Base-by-base conservation (phyloP, 2,888 invertebrate species). In the Eulithis prunata region DNA sequence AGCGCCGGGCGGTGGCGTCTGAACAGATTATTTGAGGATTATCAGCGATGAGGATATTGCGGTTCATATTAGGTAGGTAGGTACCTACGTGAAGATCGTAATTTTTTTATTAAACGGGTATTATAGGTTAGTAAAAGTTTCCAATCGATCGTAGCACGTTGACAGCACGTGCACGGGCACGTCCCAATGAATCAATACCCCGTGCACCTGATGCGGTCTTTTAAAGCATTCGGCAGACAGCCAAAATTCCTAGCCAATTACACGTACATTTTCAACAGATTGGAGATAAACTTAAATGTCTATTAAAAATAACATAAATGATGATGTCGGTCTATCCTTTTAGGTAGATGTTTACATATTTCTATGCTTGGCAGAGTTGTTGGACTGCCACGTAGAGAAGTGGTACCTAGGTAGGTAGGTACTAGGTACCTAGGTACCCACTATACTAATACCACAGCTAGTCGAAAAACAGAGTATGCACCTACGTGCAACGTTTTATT, bases 211-310 rank as follows among this genome's bases (percentile, higher is more conserved):
- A 60, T 58, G 54, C 12, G 62, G 49, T 58, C 58, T 45, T 57
- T 60, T 56, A 51, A 32, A 49, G 21, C 62, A 56, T 69, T 58
- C 64, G 70, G 70, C 70, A 69, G 21, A 4, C 38, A 12, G 72
- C 72, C 72, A 72, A 63, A 43, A 63, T 66, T 67, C 67, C 62
- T 21, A 46, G 62, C 62, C 66, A 66, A 55, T 63, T 21, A 63
- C 61, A 38, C 43, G 58, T 51, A 46, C 51, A 14, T 64, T 56
- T 64, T 55, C 64, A 45, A 54, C 49, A 58, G 55, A 58, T 66
- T 53, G 51, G 28, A 64, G 51, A 60, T 57, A 60, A 45, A 57
- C 41, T 21, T 65, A 53, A 53, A 43, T 57, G 41, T 46, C 53
- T 57, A 47, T 38, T 36, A 52, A 52, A 62, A 56, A 62, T 57